Conservation (phyloP, 2,113 vertebrate genomes). For the Ailuropoda melanoleuca region DNA sequence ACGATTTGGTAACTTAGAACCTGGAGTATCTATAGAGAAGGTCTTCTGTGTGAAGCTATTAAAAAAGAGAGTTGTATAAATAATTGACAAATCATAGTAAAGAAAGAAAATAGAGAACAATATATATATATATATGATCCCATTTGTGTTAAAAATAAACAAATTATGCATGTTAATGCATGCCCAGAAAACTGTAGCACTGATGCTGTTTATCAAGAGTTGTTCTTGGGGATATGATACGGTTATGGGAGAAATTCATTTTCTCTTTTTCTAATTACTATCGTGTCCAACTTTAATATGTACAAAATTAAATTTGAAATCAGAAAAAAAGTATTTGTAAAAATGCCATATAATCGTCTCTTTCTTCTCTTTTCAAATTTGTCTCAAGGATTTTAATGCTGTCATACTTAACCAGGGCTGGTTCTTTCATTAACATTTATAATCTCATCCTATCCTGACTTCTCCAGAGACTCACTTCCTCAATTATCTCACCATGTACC, state of each 20-base stretch:
- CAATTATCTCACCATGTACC: neutral
- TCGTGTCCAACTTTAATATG: neutral
- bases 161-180: neutral
- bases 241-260: neutral
- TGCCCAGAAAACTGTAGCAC: neutral
- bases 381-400: neutral
- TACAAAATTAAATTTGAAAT: neutral
- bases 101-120: neutral
- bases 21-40: neutral
- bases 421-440: neutral
- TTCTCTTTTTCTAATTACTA: neutral
- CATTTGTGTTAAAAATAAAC: neutral
- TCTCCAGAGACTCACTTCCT: neutral
- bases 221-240: neutral
- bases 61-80: neutral
- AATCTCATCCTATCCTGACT: neutral
- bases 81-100: neutral
- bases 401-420: neutral
- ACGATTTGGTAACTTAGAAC: neutral
- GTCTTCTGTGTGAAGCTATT: neutral
- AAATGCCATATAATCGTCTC: neutral
- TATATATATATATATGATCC: neutral
- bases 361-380: neutral
- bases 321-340: neutral
- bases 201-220: neutral